Evolutionary conservation across 2,113 vertebrate genomes (phyloP).

Genomic region (Turnix velox): DNA sequence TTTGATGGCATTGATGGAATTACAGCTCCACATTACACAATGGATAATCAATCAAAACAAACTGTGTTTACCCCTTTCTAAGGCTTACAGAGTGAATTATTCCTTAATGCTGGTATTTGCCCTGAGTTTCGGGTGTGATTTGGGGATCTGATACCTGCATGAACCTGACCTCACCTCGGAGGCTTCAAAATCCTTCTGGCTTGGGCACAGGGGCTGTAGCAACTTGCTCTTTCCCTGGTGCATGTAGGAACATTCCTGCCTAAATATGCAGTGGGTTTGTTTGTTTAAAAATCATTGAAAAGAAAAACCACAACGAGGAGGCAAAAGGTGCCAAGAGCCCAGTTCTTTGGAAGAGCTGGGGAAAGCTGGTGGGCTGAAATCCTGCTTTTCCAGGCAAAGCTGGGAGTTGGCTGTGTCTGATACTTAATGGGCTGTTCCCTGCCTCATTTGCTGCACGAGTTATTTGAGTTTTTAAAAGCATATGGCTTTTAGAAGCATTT

Average conservation of each 20-base stretch:
- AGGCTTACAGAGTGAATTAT: not conserved
- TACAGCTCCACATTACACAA: not conserved
- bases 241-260: conserved; percentile 21
- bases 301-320: not conserved
- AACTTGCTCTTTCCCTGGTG: not conserved
- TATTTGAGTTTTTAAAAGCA: not conserved
- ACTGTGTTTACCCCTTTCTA: conserved; percentile 20
- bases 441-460: not conserved
- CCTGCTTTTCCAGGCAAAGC: not conserved
- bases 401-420: not conserved
- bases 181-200: not conserved
- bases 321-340: not conserved
- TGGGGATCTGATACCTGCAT: not conserved
- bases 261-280: conserved; percentile 39
- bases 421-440: not conserved
- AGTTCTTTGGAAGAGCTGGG: not conserved
- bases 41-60: conserved; percentile 46
- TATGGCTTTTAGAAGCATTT: not conserved
- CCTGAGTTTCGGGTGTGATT: not conserved
- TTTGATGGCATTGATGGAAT: conserved; percentile 38
- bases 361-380: not conserved
- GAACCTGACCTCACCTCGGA: not conserved
- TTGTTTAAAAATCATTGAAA: conserved; percentile 2
- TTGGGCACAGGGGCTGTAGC: conserved; percentile 9
- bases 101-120: rapidly evolving